These are phyloP conservation scores for Cygnus buccinator DNA, from an alignment of 2,113 vertebrate species.

Conservation along the genomic window DNA sequence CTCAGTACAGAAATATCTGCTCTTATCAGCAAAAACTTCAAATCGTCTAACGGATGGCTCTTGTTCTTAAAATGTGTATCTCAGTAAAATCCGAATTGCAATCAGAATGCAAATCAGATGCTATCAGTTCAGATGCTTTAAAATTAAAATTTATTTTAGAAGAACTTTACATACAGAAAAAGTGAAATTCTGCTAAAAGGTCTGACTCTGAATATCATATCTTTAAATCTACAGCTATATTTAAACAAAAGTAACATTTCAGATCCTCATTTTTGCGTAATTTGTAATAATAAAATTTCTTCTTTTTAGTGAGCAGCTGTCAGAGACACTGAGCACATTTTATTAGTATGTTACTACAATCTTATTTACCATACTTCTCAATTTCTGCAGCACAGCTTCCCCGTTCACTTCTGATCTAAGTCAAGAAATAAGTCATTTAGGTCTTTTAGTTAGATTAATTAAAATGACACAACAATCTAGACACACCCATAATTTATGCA, in stretches of 20 bases:
- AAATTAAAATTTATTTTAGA: not conserved
- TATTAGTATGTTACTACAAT: not conserved
- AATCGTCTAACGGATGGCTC: not conserved
- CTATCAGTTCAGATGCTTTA: not conserved
- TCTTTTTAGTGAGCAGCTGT: not conserved
- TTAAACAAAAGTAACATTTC: no score
- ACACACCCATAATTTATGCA: not conserved
- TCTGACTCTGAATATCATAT: not conserved
- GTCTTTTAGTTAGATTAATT: not conserved
- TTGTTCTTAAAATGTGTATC: not conserved
- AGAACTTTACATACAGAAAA: not conserved
- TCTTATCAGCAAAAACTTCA: not conserved
- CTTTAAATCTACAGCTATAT: no score
- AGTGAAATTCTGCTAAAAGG: not conserved
- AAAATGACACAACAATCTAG: not conserved
- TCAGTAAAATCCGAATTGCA: not conserved
- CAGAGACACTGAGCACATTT: not conserved
- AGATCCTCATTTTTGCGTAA: no score
- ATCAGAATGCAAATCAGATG: not conserved
- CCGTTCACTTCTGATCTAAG: not conserved
- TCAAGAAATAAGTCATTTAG: not conserved
- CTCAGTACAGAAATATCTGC: not conserved
- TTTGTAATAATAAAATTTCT: not conserved
- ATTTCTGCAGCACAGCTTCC: not conserved
- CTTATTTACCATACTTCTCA: not conserved